Percentiles rank a stretch among this genome's conserved stretches.
Conservation (phyloP, 2,888 invertebrate genomes). For the Diadegma fenestrale region DNA sequence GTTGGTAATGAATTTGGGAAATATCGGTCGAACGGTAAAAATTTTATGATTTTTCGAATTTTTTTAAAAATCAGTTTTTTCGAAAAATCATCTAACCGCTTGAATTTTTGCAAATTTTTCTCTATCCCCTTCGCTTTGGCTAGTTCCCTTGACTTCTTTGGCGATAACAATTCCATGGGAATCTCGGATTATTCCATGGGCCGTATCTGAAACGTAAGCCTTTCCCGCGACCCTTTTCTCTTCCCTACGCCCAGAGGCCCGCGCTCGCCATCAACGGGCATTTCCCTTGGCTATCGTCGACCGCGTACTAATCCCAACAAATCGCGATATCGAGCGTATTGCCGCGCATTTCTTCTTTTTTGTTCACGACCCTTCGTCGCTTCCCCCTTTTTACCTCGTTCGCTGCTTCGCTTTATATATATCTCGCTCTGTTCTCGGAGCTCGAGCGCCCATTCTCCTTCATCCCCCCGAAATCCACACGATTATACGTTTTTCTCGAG, state of each 20-base stretch:
- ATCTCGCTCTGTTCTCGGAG: too few species aligned
- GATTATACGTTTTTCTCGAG: constrained; percentile 57
- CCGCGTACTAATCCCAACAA: constrained; percentile 72
- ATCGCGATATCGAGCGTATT: constrained; percentile 70
- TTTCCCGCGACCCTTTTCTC: constrained; percentile 47
- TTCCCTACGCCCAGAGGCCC: background rate
- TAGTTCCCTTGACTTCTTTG: constrained; percentile 12
- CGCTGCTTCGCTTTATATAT: constrained; percentile 7
- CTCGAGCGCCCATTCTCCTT: background rate
- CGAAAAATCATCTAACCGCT: too few species aligned
- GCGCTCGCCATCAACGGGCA: constrained; percentile 64
- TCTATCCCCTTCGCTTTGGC: background rate
- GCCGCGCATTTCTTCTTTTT: too few species aligned
- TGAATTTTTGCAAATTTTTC: too few species aligned
- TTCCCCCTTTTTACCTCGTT: constrained; percentile 42
- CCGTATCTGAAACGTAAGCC: too few species aligned
- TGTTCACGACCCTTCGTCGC: constrained; percentile 43
- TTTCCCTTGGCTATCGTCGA: constrained; percentile 61
- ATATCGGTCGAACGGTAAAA: too few species aligned
- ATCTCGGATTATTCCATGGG: constrained; percentile 58
- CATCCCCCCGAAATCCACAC: constrained; percentile 46
- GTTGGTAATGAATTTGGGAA: too few species aligned
- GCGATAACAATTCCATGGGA: constrained; percentile 48
- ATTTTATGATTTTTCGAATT: too few species aligned
- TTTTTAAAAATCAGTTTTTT: too few species aligned